Evolutionary conservation across 2,888 invertebrate genomes (phyloP).

Genomic region (Folsomia candida): DNA sequence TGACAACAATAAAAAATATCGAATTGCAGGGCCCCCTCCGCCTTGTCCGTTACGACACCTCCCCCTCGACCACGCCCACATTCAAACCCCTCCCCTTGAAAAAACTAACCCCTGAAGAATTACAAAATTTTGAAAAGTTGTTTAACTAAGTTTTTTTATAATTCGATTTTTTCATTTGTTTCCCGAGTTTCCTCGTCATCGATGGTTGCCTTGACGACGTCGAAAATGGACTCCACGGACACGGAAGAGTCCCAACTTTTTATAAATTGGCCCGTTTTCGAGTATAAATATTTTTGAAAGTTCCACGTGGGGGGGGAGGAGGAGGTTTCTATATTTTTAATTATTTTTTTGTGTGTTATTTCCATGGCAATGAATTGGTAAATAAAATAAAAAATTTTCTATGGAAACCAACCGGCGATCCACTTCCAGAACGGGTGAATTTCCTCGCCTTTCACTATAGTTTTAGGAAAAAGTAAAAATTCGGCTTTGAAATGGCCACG

Average conservation of each 20-base stretch:
- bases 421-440: conserved; percentile 54
- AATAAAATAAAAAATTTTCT: background rate
- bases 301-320: conserved; percentile 56
- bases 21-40: too few species aligned
- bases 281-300: conserved; percentile 59
- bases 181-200: too few species aligned
- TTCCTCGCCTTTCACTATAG: conserved; percentile 54
- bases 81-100: too few species aligned
- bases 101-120: too few species aligned
- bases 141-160: conserved; percentile 7
- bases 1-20: too few species aligned
- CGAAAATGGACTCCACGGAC: conserved; percentile 53
- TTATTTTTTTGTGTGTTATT: background rate
- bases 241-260: conserved; percentile 56
- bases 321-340: conserved; percentile 17
- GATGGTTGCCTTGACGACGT: conserved; percentile 41
- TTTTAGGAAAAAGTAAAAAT: conserved; percentile 57
- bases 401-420: conserved; percentile 52
- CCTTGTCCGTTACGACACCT: too few species aligned
- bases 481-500: conserved; percentile 53
- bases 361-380: conserved; percentile 3
- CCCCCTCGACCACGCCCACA: too few species aligned
- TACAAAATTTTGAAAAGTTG: conserved; percentile 7
- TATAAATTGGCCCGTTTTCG: conserved; percentile 55
- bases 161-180: too few species aligned